Evolutionary conservation across 2,797 vertebrate species (phyloP).

Genomic region (Sebastes kiyomatsui): DNA sequence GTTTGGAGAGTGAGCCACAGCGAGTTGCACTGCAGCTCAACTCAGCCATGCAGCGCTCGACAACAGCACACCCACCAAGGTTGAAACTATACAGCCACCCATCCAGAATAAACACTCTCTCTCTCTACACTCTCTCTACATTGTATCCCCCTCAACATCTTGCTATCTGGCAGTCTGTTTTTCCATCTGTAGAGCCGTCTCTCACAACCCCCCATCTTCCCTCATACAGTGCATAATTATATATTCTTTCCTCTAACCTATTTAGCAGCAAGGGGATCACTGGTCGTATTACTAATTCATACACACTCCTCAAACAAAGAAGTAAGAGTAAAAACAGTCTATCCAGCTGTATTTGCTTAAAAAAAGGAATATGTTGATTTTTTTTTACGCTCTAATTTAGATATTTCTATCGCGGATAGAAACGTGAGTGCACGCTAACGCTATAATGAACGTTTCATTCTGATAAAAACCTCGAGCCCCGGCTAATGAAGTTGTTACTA

Average conservation of each 20-base stretch:
- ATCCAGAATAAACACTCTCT: conserved; percentile 60
- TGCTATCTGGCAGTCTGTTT: conserved; percentile 23
- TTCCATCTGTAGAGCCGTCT: conserved; percentile 34
- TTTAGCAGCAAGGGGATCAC: conserved; percentile 76
- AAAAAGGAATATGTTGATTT: conserved; percentile 50
- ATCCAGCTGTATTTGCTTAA: conserved; percentile 35
- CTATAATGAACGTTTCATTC: conserved; percentile 54
- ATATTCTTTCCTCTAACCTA: conserved; percentile 75
- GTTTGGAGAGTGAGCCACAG: conserved; percentile 59
- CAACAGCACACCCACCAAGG: conserved; percentile 69
- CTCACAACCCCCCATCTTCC: conserved; percentile 52
- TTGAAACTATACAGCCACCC: conserved; percentile 61
- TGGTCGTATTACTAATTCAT: conserved; percentile 78
- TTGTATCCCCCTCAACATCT: conserved; percentile 32
- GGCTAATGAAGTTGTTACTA: conserved; percentile 77
- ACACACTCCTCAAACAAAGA: conserved; percentile 70
- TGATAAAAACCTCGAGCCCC: conserved; percentile 66
- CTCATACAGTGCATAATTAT: conserved; percentile 57
- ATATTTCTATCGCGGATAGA: conserved; percentile 31
- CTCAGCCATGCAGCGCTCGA: conserved; percentile 62
- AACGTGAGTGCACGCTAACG: conserved; percentile 48
- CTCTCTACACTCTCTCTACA: conserved; percentile 1
- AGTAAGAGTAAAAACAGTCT: conserved; percentile 53
- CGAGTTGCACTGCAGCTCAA: conserved; percentile 62
- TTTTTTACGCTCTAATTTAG: conserved; percentile 36